Conservation (phyloP, 1,140 invertebrate species). For the Arctopsyche grandis region DNA sequence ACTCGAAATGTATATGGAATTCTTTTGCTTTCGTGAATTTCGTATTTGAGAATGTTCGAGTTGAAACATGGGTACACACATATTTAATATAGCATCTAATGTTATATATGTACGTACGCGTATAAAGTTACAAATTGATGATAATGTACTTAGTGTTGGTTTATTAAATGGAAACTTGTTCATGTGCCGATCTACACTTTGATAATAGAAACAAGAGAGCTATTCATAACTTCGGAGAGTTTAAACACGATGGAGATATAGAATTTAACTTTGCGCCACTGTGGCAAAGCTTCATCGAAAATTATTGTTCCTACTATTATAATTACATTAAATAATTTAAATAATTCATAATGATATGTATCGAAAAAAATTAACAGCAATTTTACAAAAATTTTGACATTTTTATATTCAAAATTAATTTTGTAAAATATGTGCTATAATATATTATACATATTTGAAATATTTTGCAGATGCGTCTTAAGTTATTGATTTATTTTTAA, state of each 20-base stretch:
- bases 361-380: no score
- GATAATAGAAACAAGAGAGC: conserved; percentile 27
- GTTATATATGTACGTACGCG: not conserved
- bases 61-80: no score
- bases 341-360: no score
- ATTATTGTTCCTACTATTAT: not conserved
- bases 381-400: no score
- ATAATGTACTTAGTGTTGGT: conserved; percentile 19
- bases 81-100: no score
- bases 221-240: conserved; percentile 13
- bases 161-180: conserved; percentile 29
- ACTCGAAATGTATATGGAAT: not conserved
- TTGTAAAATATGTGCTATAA: no score
- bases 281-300: conserved; percentile 17
- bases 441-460: no score
- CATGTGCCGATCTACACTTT: conserved; percentile 8
- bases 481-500: no score
- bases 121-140: not conserved
- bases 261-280: not conserved
- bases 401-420: no score
- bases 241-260: conserved; percentile 12
- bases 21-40: no score
- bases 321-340: not conserved
- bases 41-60: no score
- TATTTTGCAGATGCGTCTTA: no score